Conservation (phyloP, 2,888 invertebrate species). For the Dynastes tityus region DNA sequence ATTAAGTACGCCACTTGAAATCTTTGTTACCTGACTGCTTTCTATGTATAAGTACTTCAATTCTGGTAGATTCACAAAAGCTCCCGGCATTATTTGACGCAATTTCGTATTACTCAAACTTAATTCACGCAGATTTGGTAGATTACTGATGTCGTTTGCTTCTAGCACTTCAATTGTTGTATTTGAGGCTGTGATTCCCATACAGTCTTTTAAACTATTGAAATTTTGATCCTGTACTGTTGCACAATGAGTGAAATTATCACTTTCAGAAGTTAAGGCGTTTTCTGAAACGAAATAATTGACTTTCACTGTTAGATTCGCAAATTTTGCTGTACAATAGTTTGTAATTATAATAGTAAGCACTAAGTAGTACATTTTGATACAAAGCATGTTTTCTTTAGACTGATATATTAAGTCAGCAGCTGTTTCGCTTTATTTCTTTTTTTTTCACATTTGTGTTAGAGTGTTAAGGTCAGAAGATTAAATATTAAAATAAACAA, state of each 20-base stretch:
- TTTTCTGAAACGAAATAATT: background rate
- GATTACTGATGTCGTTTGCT: conserved; percentile 13
- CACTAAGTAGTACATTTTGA: no score
- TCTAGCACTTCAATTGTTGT: background rate
- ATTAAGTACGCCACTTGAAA: conserved; percentile 7
- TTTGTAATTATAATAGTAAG: no score
- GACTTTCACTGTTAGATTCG: background rate
- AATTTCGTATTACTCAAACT: background rate
- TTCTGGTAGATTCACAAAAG: conserved; percentile 24
- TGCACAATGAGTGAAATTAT: background rate
- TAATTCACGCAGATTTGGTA: conserved; percentile 31
- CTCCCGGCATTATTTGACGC: background rate
- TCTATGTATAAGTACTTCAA: background rate
- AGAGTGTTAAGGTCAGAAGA: no score
- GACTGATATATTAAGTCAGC: no score
- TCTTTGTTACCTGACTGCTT: conserved; percentile 5
- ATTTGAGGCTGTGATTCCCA: background rate
- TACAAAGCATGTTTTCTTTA: no score
- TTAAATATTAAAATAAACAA: no score
- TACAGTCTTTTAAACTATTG: conserved; percentile 12
- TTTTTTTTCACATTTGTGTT: no score
- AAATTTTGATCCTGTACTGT: background rate
- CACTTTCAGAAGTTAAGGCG: background rate
- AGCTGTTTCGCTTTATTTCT: no score
- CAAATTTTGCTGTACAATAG: no score